phyloP scores from a whole-genome alignment of 2,888 invertebrate species.

The Stenolophus ochropezus region DNA sequence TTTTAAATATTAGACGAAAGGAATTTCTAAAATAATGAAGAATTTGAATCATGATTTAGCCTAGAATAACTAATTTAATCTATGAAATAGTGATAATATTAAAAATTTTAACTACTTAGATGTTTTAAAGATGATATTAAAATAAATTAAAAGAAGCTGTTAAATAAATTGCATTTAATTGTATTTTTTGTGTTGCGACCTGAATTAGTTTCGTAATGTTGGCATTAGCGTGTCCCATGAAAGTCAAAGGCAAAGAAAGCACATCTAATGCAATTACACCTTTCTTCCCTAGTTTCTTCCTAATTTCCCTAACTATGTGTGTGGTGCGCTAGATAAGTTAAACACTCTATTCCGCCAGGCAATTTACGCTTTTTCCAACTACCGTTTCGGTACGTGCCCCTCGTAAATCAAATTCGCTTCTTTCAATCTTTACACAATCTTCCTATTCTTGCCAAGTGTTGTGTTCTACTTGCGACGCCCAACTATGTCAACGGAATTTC shows the following conservation, averaged over 20 bases:
- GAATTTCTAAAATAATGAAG: too few relatives aligned
- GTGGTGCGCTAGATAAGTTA: neutral
- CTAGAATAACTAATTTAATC: too few relatives aligned
- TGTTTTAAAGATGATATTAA: too few relatives aligned
- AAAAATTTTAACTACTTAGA: too few relatives aligned
- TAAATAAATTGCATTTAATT: neutral
- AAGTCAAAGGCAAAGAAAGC: neutral
- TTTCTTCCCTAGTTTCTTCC: neutral
- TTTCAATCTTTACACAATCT: slow-evolving; percentile 20
- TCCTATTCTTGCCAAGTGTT: neutral
- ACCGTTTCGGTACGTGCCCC: slow-evolving; percentile 25
- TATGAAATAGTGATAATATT: too few relatives aligned
- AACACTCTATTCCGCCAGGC: slow-evolving; percentile 29
- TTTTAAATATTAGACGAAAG: too few relatives aligned
- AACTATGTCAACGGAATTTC: neutral
- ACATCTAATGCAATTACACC: neutral
- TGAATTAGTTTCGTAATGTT: neutral
- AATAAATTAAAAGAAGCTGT: too few relatives aligned
- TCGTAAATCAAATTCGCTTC: slow-evolving; percentile 23
- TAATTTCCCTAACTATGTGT: neutral
- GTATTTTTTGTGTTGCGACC: too few relatives aligned
- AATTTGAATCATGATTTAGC: too few relatives aligned
- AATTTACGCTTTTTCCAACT: slow-evolving; percentile 11
- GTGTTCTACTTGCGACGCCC: slow-evolving; percentile 21
- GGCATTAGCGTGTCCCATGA: neutral